Evolutionary conservation across 2,888 invertebrate genomes (phyloP), one percentile per base, ranked within the genome.

Genomic region (Bhutanitis thaidina): DNA sequence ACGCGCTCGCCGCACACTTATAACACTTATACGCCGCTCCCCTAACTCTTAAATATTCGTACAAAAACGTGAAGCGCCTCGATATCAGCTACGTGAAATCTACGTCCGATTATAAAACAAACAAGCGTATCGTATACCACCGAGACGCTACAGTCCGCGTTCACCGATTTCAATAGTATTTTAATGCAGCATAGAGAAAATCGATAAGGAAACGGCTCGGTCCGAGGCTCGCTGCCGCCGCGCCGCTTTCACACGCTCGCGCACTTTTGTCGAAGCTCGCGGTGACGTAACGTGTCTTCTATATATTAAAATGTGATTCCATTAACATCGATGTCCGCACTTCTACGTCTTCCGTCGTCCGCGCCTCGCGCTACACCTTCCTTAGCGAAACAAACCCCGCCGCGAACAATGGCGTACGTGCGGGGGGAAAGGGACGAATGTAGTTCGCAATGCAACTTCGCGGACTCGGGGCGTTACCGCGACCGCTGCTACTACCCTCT

Each of bases 141-240:
- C 71, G 12, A 65, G 71, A 69, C 72, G 69, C 76, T 77, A 75
- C 76, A 74, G 68, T 71, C 78, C 80, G 75, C 77, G 80, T 76
- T 78, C 82, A 81, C 81, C n/a, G 71, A 75, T 80, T 79, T 75
- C 71, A 79, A 77, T 74, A 74, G 77, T 80, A 77, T 79, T 80
- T 80, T 83, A 82, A 84, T 87, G 85, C 88, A 82, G 88, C 81
- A 83, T 79, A 76, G 79, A 80, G 84, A 88, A 87, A 88, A 88
- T 88, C 88, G 85, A 88, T 88, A 88, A 82, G 80, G 79, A 80
- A 81, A 80, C 82, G 72, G 75, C 80, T 79, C 79, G 80, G 74
- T 77, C 77, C 69, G 72, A 70, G 65, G 76, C 74, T 59, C 68
- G 72, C 68, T 65, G 68, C 71, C 69, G 52, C 51, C 47, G 65